Conservation (phyloP, 2,888 invertebrate species). For the Eupithecia exiguata region DNA sequence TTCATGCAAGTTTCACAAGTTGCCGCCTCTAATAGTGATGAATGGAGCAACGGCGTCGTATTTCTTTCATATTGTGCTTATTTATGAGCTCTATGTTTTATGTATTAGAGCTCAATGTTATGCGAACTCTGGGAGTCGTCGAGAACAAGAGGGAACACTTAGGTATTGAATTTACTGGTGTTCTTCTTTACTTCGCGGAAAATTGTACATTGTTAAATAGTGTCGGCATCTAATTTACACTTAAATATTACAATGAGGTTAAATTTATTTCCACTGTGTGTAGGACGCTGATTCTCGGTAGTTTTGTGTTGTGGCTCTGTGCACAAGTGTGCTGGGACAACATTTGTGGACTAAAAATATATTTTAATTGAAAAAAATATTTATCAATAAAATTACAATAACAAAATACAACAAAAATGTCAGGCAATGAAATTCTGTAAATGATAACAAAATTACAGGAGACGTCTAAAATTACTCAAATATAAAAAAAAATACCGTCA, state of each 20-base stretch:
- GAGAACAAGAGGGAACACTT: conserved; percentile 8
- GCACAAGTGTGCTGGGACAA: too few species aligned
- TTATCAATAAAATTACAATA: too few species aligned
- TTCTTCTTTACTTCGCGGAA: not conserved
- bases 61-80: conserved; percentile 22
- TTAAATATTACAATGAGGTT: not conserved
- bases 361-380: too few species aligned
- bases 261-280: not conserved
- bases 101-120: conserved; percentile 7
- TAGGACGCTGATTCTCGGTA: too few species aligned
- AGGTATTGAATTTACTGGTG: not conserved
- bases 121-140: not conserved
- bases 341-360: too few species aligned
- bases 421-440: too few species aligned
- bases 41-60: conserved; percentile 25
- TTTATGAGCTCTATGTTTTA: conserved; percentile 25
- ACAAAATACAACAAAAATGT: too few species aligned
- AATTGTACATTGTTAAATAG: conserved; percentile 3
- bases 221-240: not conserved
- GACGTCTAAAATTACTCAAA: too few species aligned
- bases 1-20: conserved; percentile 1
- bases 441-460: too few species aligned
- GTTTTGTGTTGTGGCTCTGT: too few species aligned
- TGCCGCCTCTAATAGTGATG: conserved; percentile 25
- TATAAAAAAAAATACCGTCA: too few species aligned